phyloP scores from a whole-genome alignment of 2,113 vertebrate species.

The Ictalurus punctatus region DNA sequence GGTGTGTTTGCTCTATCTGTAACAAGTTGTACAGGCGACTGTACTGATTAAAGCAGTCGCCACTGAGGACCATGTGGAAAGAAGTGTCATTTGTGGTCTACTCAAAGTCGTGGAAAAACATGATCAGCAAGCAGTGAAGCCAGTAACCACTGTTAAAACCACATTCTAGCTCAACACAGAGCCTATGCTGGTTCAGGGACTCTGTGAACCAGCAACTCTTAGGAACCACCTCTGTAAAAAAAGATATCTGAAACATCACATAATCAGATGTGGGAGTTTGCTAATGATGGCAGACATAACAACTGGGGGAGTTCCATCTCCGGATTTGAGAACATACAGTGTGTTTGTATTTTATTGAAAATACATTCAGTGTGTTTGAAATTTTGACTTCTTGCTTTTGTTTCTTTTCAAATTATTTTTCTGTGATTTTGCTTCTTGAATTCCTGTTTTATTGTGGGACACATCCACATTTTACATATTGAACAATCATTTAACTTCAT shows the following conservation, averaged over 20 bases:
- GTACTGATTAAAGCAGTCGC: not conserved
- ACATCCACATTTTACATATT: not conserved
- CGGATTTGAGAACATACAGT: not conserved
- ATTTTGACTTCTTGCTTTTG: not conserved
- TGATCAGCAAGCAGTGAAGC: not conserved
- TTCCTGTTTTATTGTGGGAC: not conserved
- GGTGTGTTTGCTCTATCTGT: not conserved
- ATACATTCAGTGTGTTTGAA: not conserved
- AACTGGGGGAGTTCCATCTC: not conserved
- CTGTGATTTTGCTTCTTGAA: not conserved
- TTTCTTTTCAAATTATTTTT: not conserved
- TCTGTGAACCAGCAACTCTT: not conserved
- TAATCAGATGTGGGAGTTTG: not conserved
- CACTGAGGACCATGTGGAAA: not conserved
- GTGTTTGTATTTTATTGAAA: too few species aligned
- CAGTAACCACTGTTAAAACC: not conserved
- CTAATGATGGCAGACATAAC: not conserved
- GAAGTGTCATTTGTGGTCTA: not conserved
- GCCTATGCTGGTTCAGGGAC: not conserved
- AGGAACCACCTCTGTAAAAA: not conserved
- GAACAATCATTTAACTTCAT: not conserved
- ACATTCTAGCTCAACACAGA: slow-evolving; percentile 9
- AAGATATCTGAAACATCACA: not conserved
- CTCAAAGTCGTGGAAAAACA: not conserved
- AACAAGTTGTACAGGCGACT: not conserved